Conservation (phyloP, 2,113 vertebrate genomes). For the Cyprinodon variegatus region DNA sequence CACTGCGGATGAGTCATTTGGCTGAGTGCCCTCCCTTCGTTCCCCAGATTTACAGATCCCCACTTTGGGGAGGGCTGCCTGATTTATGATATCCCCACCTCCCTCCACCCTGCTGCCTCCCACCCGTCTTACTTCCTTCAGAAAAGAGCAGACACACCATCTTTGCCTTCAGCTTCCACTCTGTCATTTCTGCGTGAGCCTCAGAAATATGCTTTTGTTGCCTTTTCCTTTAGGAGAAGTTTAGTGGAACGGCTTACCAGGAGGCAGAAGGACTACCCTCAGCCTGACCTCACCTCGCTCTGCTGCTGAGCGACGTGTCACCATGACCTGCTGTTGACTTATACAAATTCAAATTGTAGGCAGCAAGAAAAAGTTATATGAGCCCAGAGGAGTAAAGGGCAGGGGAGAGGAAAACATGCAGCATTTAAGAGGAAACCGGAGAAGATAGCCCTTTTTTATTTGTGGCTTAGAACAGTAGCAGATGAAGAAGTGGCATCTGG, state of each 20-base stretch:
- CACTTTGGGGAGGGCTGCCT: conserved; percentile 55
- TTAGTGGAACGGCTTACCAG: conserved; percentile 19
- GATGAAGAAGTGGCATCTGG: conserved; percentile 67
- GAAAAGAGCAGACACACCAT: conserved; percentile 56
- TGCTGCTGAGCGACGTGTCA: conserved; percentile 51
- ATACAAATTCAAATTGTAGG: conserved; percentile 45
- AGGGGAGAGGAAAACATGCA: conserved; percentile 28
- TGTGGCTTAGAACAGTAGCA: conserved; percentile 64
- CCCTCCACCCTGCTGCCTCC: conserved; percentile 29
- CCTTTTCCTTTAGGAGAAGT: conserved; percentile 37
- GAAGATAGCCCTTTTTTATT: conserved; percentile 31
- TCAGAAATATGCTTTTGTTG: conserved; percentile 33
- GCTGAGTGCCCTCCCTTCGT: conserved; percentile 68
- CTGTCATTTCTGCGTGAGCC: conserved; percentile 15
- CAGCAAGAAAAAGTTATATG: conserved; percentile 39
- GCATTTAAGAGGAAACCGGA: conserved; percentile 53
- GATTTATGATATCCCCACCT: conserved; percentile 74
- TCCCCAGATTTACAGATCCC: conserved; percentile 77
- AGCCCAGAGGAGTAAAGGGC: conserved; percentile 26
- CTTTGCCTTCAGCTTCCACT: conserved; percentile 51
- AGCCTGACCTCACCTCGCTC: conserved; percentile 58
- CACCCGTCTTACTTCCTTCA: conserved; percentile 59
- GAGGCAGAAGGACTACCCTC: conserved; percentile 44
- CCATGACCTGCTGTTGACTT: conserved; percentile 38
- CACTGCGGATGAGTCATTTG: conserved; percentile 68